Conservation (phyloP, 2,113 vertebrate species). For the Emydura subglobosa region DNA sequence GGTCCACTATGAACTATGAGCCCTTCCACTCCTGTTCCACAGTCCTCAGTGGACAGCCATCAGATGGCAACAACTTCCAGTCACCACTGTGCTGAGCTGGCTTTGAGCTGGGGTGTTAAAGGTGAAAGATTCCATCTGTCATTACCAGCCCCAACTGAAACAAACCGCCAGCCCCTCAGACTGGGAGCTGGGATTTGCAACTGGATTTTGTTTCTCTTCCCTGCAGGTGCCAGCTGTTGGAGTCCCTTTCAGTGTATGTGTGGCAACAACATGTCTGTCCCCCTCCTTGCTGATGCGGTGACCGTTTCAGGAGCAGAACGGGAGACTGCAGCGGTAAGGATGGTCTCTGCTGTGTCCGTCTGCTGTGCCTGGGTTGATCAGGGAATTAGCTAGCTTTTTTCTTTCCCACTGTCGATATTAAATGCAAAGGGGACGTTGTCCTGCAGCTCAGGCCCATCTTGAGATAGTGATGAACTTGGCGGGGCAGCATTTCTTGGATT, state of each 20-base stretch:
- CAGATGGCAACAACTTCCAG: not conserved
- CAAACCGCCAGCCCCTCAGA: not conserved
- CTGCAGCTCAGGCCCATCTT: not conserved
- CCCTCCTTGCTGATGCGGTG: conserved; percentile 96
- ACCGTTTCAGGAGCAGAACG: conserved; percentile 94
- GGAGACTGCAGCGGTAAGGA: conserved; percentile 96
- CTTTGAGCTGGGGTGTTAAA: not conserved
- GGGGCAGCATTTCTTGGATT: not conserved
- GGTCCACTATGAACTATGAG: not conserved
- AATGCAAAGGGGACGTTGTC: not conserved
- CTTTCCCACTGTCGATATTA: not conserved
- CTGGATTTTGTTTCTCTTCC: conserved; percentile 19
- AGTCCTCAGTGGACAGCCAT: not conserved
- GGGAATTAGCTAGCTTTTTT: not conserved
- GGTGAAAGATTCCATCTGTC: not conserved
- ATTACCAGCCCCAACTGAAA: not conserved
- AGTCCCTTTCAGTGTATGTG: conserved; percentile 95
- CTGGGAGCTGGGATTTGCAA: not conserved
- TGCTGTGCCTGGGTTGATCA: not conserved
- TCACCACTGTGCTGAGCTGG: not conserved
- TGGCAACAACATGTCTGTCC: conserved; percentile 99
- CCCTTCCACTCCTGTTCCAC: not conserved
- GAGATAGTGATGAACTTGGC: not conserved
- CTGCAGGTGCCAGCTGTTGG: conserved; percentile 76
- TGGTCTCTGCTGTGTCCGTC: not conserved